A percentile compares a stretch with the other conserved stretches of the same genome.
Conservation (phyloP, 2,113 vertebrate genomes). For the Montifringilla adamsi region DNA sequence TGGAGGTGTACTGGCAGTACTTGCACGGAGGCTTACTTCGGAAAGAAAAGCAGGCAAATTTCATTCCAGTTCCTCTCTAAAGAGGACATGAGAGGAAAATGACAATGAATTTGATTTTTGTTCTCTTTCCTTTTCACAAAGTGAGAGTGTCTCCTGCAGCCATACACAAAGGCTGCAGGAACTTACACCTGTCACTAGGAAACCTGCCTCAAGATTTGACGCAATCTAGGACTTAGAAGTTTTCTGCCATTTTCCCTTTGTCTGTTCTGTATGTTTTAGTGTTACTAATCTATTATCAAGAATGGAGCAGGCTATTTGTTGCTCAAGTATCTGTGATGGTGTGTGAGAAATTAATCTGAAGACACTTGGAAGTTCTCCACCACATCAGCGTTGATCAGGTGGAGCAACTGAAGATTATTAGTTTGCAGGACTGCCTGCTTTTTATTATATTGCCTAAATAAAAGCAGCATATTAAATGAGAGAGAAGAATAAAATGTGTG, state of each 20-base stretch:
- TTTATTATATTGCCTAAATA: constrained; percentile 24
- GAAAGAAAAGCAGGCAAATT: constrained; percentile 25
- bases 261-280: constrained; percentile 46
- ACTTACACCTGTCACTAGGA: background rate
- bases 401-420: constrained; percentile 21
- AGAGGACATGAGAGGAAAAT: background rate
- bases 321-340: constrained; percentile 59
- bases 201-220: background rate
- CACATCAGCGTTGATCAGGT: background rate
- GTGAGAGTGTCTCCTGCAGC: constrained; percentile 6
- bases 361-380: constrained; percentile 27
- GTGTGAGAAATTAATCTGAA: constrained; percentile 62
- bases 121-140: constrained; percentile 20
- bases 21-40: background rate
- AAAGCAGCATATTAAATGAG: background rate
- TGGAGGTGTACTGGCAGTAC: constrained; percentile 13
- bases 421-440: constrained; percentile 16
- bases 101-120: constrained; percentile 40
- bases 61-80: background rate
- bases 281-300: constrained; percentile 56
- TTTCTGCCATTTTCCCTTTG: constrained; percentile 32
- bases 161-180: background rate
- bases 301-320: constrained; percentile 65
- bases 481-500: background rate
- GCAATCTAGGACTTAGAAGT: constrained; percentile 25